phyloP scores from a whole-genome alignment of 35 echinoderm and acorn worm genomes.

The Ophiothrix spiculata region DNA sequence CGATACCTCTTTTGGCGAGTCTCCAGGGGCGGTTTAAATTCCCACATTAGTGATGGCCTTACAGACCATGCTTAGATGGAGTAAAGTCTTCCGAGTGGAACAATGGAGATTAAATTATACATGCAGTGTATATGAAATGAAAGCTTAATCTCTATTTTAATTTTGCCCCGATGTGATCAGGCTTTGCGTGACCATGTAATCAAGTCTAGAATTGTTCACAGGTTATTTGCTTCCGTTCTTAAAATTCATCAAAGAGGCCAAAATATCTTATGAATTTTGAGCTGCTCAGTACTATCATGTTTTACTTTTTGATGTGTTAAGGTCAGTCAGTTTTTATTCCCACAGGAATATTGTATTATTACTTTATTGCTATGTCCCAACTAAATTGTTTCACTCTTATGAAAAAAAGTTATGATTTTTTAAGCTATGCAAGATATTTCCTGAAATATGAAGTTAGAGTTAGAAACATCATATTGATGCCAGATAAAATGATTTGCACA shows the following conservation, averaged over 20 bases:
- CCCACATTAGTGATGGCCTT: neutral
- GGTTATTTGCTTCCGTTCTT: too few species aligned
- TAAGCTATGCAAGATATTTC: too few species aligned
- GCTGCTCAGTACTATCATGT: neutral
- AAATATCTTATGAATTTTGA: slow-evolving; percentile 13
- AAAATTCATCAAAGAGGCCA: neutral
- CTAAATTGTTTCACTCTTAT: too few species aligned
- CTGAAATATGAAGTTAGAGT: too few species aligned
- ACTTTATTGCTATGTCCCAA: too few species aligned
- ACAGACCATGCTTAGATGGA: neutral
- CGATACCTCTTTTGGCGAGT: neutral
- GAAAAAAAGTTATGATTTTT: too few species aligned
- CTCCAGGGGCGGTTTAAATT: neutral
- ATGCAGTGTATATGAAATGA: neutral
- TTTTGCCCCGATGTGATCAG: neutral
- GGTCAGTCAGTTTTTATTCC: neutral
- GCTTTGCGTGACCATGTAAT: neutral
- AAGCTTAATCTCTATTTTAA: neutral
- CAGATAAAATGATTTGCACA: too few species aligned
- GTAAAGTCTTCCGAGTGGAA: neutral
- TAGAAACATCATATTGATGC: too few species aligned
- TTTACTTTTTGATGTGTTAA: neutral
- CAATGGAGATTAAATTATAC: slow-evolving; percentile 3
- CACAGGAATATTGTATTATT: neutral
- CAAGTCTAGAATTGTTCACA: neutral